A percentile compares a stretch with the other conserved stretches of the same genome.
phyloP scores from a whole-genome alignment of 2,888 invertebrate genomes.

The Nineta flava region DNA sequence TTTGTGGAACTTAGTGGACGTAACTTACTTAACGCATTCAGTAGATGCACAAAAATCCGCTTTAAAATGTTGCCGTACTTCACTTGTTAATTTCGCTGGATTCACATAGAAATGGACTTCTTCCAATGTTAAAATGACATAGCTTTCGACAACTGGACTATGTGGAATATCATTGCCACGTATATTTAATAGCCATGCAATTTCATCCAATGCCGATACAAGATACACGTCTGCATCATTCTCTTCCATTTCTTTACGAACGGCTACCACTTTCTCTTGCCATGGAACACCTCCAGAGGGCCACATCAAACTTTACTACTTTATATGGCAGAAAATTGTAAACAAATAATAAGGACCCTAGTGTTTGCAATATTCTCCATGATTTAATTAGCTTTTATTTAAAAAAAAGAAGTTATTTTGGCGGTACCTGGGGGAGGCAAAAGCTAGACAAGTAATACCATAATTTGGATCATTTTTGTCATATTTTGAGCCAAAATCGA shows the following conservation, averaged over 20 bases:
- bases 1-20: no score
- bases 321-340: constrained; percentile 6
- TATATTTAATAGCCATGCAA: constrained; percentile 78
- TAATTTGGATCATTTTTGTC: no score
- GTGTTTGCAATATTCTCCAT: no score
- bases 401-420: no score
- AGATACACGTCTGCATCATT: constrained; percentile 61
- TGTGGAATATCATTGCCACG: constrained; percentile 71
- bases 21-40: constrained; percentile 44
- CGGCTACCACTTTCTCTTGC: constrained; percentile 54
- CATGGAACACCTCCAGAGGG: constrained; percentile 42
- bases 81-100: constrained; percentile 37
- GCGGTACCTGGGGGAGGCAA: no score
- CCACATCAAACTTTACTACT: constrained; percentile 6
- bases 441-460: no score
- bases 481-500: no score
- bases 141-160: constrained; percentile 65
- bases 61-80: constrained; percentile 29
- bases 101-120: constrained; percentile 57
- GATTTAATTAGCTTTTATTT: no score
- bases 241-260: constrained; percentile 44
- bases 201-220: constrained; percentile 73
- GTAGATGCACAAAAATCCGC: constrained; percentile 41
- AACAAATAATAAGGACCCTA: background rate
- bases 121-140: constrained; percentile 47